Conservation (phyloP, 2,797 vertebrate genomes). For the Alosa sapidissima region DNA sequence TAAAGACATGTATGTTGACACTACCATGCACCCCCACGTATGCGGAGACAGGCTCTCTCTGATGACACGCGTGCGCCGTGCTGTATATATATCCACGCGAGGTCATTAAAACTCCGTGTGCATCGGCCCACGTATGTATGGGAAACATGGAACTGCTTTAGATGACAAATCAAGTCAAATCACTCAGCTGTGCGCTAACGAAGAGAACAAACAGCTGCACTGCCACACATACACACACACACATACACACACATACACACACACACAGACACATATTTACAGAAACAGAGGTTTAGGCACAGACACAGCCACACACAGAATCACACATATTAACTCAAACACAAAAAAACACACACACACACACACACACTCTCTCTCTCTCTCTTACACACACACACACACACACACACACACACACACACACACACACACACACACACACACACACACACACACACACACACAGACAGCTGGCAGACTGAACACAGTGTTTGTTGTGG, state of each 20-base stretch:
- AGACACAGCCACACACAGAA: background rate
- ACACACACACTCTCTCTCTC: constrained; percentile 26
- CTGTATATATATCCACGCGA: background rate
- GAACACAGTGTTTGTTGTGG: too few species aligned
- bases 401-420: background rate
- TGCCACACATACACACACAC: too few species aligned
- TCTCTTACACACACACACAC: background rate
- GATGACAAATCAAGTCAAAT: constrained; percentile 21
- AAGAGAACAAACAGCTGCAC: too few species aligned
- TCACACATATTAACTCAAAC: constrained; percentile 45
- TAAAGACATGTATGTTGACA: constrained; percentile 12
- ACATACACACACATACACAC: background rate
- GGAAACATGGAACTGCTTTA: constrained; percentile 12
- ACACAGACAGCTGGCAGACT: background rate
- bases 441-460: constrained; percentile 2
- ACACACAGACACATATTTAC: background rate
- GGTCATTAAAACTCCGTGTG: constrained; percentile 27
- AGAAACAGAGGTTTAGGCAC: background rate
- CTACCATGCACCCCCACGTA: background rate
- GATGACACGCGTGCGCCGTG: background rate
- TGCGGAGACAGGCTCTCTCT: background rate
- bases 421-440: constrained; percentile 6
- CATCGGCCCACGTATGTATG: background rate
- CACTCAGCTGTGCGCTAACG: constrained; percentile 6
- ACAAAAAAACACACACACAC: constrained; percentile 56